Base-by-base conservation (phyloP, 2,113 vertebrate genomes). In the Arenaria interpres region DNA sequence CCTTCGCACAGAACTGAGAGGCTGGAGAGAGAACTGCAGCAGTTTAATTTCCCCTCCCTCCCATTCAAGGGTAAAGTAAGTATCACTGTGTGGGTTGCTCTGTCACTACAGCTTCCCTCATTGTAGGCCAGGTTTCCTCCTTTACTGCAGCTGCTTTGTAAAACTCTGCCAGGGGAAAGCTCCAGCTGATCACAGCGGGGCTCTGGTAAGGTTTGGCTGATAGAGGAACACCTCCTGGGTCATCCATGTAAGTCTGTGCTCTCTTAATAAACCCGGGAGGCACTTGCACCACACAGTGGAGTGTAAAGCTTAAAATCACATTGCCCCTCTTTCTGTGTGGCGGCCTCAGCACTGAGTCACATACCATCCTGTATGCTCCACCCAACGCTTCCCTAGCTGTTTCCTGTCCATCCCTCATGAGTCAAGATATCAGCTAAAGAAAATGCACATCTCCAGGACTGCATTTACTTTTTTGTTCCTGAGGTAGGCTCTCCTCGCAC, bases 391-490 rank as follows among this genome's bases (percentile, higher is more conserved):
- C 80, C 84, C 79, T 88, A 81, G 30, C 10, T 33, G 43, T 19
- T 79, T 92, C 77, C 95, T 89, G 77, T 73, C 57, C 67, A 69
- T 89, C 89, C 94, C 91, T 93, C 0, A 0, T 17, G 51, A 88
- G n/a, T 63, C 64, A 96, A 90, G 64, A 56, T 66, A 87, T 19
- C 66, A 88, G 64, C 63, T 82, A 33, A 50, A 51, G 93, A 35
- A 7, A 95, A 89, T 96, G 95, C 97, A 76, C 74, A 88, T 94
- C 94, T 67, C 85, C 80, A 51, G 37, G 45, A 35, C 35, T 37
- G 7, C 68, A 56, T 92, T 95, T 94, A 99, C 99, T 99, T 98
- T 99, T 94, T 99, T 99, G 97, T 98, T 99, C 95, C 99, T 98
- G 92, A 99, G 98, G 72, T 98, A 98, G 71, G 99, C 99, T 93